phyloP scores from a whole-genome alignment of 2,113 vertebrate genomes.

The human (Homo sapiens) region GRCh38 chr2:120786501-120787000 shows the following conservation, averaged over 20 bases:
- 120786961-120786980: not conserved
- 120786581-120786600: not conserved
- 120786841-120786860: not conserved
- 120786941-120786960: not conserved
- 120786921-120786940: not conserved
- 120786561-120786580: not conserved
- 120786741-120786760: not conserved
- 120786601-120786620: too few relatives aligned
- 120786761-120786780: not conserved
- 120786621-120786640: fast-evolving
- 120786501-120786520: not conserved
- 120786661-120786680: not conserved
- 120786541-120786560: not conserved
- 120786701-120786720: not conserved
- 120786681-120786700: not conserved
- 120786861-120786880: not conserved
- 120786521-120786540: not conserved
- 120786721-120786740: not conserved
- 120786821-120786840: not conserved
- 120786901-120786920: not conserved
- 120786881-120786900: not conserved
- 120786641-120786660: not conserved
- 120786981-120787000: not conserved
- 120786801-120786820: not conserved
- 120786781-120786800: not conserved